A percentile compares a stretch with the other conserved stretches of the same genome.
Conservation (phyloP, 2,113 vertebrate species). For the Odontesthes bonariensis region DNA sequence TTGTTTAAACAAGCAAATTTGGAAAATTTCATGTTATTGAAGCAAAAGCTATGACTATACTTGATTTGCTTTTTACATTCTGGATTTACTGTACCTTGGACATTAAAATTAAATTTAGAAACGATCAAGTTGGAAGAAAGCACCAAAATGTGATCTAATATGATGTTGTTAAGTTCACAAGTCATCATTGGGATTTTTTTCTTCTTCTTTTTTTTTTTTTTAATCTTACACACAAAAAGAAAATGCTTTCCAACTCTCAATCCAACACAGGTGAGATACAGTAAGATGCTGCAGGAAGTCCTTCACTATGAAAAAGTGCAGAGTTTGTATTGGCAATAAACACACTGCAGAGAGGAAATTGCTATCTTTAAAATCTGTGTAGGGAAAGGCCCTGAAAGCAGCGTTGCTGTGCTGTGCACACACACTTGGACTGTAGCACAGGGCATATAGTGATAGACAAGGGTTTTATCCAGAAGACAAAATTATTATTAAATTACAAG, state of each 20-base stretch:
- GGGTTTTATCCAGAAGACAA: conserved; percentile 27
- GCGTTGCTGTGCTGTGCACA: conserved; percentile 19
- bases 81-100: too few species aligned
- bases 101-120: too few species aligned
- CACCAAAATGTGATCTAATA: too few species aligned
- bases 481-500: conserved; percentile 41
- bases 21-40: too few species aligned
- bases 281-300: neutral
- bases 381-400: conserved; percentile 5
- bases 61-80: too few species aligned
- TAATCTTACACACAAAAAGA: neutral
- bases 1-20: too few species aligned
- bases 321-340: conserved; percentile 16
- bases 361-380: conserved; percentile 16
- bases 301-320: neutral
- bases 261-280: neutral
- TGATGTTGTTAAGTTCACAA: too few species aligned
- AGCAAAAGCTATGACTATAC: too few species aligned
- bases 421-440: neutral
- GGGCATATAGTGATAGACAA: conserved; percentile 25
- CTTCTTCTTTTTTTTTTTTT: neutral
- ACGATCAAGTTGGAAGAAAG: too few species aligned
- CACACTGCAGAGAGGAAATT: neutral
- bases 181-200: neutral
- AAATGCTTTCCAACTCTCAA: neutral